Evolutionary conservation across 2,888 invertebrate genomes (phyloP).

Genomic region (Cantharis nigra): DNA sequence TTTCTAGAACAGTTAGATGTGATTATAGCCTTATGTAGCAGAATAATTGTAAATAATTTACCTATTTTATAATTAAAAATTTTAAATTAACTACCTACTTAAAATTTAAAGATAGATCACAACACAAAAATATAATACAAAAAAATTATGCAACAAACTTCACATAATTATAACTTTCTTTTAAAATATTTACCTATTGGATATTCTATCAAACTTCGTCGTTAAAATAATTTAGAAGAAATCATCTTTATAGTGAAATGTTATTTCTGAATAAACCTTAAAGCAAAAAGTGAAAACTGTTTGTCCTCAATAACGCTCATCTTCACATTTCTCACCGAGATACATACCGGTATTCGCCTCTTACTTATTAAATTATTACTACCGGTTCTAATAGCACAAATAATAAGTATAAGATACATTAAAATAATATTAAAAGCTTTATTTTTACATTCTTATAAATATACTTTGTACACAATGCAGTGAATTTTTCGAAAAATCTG

Average conservation of each 20-base stretch:
- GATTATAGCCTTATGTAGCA: not conserved
- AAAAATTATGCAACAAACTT: not conserved
- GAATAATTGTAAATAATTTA: not conserved
- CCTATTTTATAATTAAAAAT: not conserved
- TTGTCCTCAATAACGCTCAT: conserved; percentile 23
- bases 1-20: not conserved
- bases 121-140: not conserved
- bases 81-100: not conserved
- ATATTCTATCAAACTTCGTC: not conserved
- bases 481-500: conserved; percentile 26
- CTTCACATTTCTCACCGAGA: conserved; percentile 18
- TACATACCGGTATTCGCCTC: conserved; percentile 13
- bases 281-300: conserved; percentile 23
- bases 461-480: conserved; percentile 23
- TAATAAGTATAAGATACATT: not conserved
- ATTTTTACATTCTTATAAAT: conserved; percentile 16
- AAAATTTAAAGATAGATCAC: not conserved
- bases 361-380: not conserved
- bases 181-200: not conserved
- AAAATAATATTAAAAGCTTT: conserved; percentile 2
- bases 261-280: conserved; percentile 17
- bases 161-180: not conserved
- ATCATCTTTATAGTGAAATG: not conserved
- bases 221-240: not conserved
- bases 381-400: not conserved